Evolutionary conservation across 2,888 invertebrate species (phyloP).

Genomic region (Piscicola geometra): DNA sequence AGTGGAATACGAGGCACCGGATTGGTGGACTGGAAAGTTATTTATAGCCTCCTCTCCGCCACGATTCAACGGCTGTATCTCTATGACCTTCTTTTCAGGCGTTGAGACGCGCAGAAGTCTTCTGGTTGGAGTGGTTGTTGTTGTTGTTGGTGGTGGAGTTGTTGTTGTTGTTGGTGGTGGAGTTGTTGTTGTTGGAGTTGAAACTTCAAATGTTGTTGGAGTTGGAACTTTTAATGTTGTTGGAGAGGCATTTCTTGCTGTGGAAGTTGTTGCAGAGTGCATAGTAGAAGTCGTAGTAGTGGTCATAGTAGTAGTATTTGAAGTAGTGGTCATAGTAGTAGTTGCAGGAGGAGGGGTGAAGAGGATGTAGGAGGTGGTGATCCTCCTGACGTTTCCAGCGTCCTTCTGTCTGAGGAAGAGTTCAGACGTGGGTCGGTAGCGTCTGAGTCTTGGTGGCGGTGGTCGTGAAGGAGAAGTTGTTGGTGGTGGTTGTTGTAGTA

Average conservation of each 20-base stretch:
- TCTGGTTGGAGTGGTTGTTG: not conserved
- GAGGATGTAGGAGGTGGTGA: constrained; percentile 6
- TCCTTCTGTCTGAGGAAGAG: not conserved
- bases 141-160: constrained; percentile 1
- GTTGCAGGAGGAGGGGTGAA: not conserved
- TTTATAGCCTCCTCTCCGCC: not conserved
- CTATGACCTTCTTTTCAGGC: constrained; percentile 4
- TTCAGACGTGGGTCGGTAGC: not conserved
- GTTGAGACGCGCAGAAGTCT: too few relatives aligned
- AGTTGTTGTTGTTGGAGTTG: constrained; percentile 14
- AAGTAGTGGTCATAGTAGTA: not conserved
- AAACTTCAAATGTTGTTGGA: not conserved
- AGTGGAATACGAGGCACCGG: too few relatives aligned
- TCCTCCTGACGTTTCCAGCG: not conserved
- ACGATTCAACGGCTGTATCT: not conserved
- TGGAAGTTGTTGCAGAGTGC: not conserved
- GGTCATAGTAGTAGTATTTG: not conserved
- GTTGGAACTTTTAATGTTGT: too few relatives aligned
- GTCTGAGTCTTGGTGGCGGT: not conserved
- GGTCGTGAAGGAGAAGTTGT: not conserved
- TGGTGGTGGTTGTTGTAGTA: not conserved
- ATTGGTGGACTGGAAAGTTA: too few relatives aligned
- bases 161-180: not conserved
- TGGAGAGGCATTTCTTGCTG: too few relatives aligned
- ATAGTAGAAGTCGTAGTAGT: not conserved